Evolutionary conservation across 2,797 vertebrate genomes (phyloP).

Genomic region (Triplophysa bombifrons): DNA sequence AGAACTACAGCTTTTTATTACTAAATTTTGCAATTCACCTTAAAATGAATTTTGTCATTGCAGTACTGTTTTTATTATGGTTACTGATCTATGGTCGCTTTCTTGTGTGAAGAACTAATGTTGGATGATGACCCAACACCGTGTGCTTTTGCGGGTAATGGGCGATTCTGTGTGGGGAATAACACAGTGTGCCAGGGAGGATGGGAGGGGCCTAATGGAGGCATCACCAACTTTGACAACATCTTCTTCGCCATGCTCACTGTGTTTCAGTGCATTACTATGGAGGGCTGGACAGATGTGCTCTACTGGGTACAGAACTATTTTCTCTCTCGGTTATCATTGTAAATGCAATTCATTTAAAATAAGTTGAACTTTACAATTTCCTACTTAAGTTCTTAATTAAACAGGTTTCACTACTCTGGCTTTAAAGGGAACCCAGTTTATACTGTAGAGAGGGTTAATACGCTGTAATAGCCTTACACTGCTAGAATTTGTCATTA

Average conservation of each 20-base stretch:
- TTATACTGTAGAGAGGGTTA: too few relatives aligned
- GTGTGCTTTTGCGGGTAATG: slow-evolving; percentile 93
- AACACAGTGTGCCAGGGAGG: slow-evolving; percentile 87
- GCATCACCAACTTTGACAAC: slow-evolving; percentile 99
- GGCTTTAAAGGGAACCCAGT: too few relatives aligned
- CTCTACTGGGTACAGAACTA: slow-evolving; percentile 83
- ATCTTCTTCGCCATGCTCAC: slow-evolving; percentile 99
- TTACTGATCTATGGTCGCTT: background rate
- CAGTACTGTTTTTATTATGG: too few relatives aligned
- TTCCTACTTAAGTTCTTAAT: too few relatives aligned
- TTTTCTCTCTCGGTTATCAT: background rate
- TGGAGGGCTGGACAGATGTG: slow-evolving; percentile 98
- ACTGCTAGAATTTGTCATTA: too few relatives aligned
- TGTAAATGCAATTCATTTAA: too few relatives aligned
- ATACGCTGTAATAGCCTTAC: too few relatives aligned
- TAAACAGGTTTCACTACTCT: too few relatives aligned
- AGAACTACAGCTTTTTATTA: too few relatives aligned
- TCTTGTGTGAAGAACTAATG: slow-evolving; percentile 76
- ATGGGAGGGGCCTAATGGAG: slow-evolving; percentile 95
- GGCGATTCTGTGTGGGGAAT: slow-evolving; percentile 87
- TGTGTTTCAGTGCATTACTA: slow-evolving; percentile 98
- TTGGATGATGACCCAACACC: slow-evolving; percentile 96
- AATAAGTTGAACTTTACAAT: too few relatives aligned
- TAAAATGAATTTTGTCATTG: too few relatives aligned
- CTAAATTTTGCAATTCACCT: too few relatives aligned